Percentiles rank a stretch among this genome's conserved stretches.
These are phyloP conservation scores for Hylaeus anthracinus DNA, from an alignment of 1,140 invertebrate genomes.

Conservation along the genomic window DNA sequence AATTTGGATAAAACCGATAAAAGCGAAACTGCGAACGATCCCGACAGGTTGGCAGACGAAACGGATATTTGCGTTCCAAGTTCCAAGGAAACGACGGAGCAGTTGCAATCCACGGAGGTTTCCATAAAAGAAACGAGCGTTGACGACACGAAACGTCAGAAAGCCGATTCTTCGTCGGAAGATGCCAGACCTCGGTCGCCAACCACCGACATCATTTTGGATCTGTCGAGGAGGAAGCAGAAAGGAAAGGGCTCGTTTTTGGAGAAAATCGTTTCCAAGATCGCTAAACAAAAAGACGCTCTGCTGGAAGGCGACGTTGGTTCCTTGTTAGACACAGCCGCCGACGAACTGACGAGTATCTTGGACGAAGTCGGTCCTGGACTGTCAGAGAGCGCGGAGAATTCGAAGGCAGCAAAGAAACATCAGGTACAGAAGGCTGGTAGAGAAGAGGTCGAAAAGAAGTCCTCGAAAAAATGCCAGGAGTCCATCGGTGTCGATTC, in stretches of 20 bases:
- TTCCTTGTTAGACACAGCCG: constrained; percentile 65
- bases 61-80: background rate
- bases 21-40: background rate
- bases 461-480: background rate
- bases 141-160: background rate
- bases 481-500: background rate
- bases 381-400: constrained; percentile 22
- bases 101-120: background rate
- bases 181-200: constrained; percentile 30
- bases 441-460: background rate
- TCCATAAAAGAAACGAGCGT: background rate
- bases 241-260: constrained; percentile 75
- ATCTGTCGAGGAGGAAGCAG: constrained; percentile 74
- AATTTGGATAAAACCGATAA: constrained; percentile 23
- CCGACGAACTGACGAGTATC: constrained; percentile 69
- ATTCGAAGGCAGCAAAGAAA: background rate
- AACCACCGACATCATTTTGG: constrained; percentile 76
- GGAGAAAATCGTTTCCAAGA: constrained; percentile 79
- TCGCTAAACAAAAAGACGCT: constrained; percentile 78
- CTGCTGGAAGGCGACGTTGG: constrained; percentile 69
- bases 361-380: constrained; percentile 66
- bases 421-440: background rate
- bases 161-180: background rate
- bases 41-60: background rate
- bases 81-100: background rate